Percentiles rank a stretch among this genome's conserved stretches.
Conservation (phyloP, 2,113 vertebrate species). For the Lynx canadensis region DNA sequence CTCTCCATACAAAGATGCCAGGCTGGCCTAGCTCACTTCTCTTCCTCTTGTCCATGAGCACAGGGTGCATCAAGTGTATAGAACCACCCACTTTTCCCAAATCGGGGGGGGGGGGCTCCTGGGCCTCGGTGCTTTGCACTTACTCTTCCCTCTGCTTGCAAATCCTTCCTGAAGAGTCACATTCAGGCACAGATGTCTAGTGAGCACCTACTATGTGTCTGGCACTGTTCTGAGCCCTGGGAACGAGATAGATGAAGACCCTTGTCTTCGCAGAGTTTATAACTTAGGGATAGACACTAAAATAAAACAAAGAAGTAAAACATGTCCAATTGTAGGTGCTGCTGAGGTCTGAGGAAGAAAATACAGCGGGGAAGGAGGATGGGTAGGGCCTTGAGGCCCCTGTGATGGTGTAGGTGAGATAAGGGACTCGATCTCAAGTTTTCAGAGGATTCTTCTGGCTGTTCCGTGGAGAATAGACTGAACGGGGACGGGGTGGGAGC, state of each 20-base stretch:
- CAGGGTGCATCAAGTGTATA: too few species aligned
- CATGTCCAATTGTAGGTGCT: rapidly evolving
- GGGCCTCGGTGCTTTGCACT: neutral
- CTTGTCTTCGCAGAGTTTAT: neutral
- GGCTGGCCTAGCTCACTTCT: neutral
- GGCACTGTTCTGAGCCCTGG: neutral
- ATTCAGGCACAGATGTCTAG: neutral
- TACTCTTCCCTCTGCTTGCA: neutral
- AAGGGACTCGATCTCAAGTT: neutral
- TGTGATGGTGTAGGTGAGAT: neutral
- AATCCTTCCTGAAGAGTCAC: neutral
- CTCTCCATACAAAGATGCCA: neutral
- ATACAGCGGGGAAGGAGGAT: neutral
- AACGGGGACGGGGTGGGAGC: neutral
- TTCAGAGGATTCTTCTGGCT: neutral
- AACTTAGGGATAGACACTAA: neutral
- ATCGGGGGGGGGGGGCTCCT: neutral
- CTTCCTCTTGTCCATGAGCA: neutral
- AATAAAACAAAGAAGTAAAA: neutral
- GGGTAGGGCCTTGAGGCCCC: neutral
- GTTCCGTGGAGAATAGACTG: neutral
- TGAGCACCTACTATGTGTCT: neutral
- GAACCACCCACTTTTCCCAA: neutral
- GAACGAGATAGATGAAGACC: neutral
- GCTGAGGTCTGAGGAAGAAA: neutral